Percentiles rank a stretch among this genome's conserved stretches.
Conservation (phyloP, 2,888 invertebrate genomes). For the Anarsia innoxiella region DNA sequence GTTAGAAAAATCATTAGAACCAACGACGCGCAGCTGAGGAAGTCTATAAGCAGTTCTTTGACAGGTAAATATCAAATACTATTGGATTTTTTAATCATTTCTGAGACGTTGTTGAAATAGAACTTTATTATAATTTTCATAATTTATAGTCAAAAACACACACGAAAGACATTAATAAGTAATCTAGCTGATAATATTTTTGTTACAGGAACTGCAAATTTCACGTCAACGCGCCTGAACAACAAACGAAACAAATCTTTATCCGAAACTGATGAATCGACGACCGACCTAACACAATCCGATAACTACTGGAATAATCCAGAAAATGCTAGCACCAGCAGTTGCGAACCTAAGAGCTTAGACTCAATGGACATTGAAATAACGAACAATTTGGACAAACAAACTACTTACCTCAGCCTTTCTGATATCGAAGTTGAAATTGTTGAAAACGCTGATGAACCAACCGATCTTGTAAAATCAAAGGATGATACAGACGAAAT, state of each 20-base stretch:
- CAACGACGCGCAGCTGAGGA: conserved; percentile 31
- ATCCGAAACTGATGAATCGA: conserved; percentile 7
- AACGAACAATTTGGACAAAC: conserved; percentile 32
- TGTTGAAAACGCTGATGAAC: conserved; percentile 42
- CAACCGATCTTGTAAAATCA: conserved; percentile 33
- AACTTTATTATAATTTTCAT: too few relatives aligned
- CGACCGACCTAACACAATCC: conserved; percentile 8
- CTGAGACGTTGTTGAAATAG: too few relatives aligned
- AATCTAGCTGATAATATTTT: conserved; percentile 5
- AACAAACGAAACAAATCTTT: conserved; percentile 11
- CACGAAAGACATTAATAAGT: not conserved
- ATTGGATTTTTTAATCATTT: not conserved
- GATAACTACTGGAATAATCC: conserved; percentile 23
- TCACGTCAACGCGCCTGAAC: too few relatives aligned
- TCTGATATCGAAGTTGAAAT: conserved; percentile 67
- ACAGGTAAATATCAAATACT: conserved; percentile 36
- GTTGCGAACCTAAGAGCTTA: conserved; percentile 31
- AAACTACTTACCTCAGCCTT: conserved; percentile 47
- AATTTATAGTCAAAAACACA: too few relatives aligned
- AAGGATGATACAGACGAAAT: conserved; percentile 22
- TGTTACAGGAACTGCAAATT: conserved; percentile 40
- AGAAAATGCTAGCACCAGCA: conserved; percentile 31
- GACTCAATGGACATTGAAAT: conserved; percentile 35
- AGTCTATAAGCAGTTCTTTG: conserved; percentile 38
- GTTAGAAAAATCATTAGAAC: conserved; percentile 30